Evolutionary conservation across 1,140 invertebrate genomes (phyloP).

Genomic region (Triops cancriformis): DNA sequence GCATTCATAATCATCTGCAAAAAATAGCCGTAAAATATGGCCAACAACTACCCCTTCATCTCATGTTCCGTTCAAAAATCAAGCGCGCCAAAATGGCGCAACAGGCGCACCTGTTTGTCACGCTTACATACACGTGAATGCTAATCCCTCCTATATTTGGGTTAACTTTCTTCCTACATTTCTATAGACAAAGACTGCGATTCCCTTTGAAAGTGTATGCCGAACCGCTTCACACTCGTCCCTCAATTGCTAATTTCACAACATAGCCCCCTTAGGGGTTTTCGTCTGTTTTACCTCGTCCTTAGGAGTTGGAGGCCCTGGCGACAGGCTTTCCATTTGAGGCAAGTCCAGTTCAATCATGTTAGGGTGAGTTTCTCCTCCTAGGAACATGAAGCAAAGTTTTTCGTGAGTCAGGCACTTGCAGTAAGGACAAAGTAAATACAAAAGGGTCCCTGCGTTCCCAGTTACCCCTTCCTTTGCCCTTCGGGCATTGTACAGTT

Average conservation of each 20-base stretch:
- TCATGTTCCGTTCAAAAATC: not conserved
- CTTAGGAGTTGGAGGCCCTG: conserved; percentile 20
- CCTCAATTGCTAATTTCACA: not conserved
- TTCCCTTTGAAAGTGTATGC: not conserved
- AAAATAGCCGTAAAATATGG: not conserved
- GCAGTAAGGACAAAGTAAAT: not conserved
- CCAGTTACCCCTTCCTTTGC: not conserved
- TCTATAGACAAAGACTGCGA: not conserved
- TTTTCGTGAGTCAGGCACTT: not conserved
- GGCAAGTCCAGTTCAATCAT: conserved; percentile 28
- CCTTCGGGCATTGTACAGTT: not conserved
- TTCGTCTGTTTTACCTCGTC: not conserved
- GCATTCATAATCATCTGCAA: not conserved
- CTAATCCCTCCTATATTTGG: not conserved
- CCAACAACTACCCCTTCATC: not conserved
- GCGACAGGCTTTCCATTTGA: conserved; percentile 26
- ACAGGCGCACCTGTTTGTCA: not conserved
- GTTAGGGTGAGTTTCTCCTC: not conserved
- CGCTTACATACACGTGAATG: not conserved
- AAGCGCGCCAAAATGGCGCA: not conserved
- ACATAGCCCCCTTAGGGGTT: not conserved
- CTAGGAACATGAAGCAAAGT: not conserved
- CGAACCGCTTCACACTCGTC: not conserved
- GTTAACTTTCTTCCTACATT: not conserved
- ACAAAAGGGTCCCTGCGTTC: not conserved